Conservation (phyloP, 2,888 invertebrate genomes). For the Troides oblongomaculatus region DNA sequence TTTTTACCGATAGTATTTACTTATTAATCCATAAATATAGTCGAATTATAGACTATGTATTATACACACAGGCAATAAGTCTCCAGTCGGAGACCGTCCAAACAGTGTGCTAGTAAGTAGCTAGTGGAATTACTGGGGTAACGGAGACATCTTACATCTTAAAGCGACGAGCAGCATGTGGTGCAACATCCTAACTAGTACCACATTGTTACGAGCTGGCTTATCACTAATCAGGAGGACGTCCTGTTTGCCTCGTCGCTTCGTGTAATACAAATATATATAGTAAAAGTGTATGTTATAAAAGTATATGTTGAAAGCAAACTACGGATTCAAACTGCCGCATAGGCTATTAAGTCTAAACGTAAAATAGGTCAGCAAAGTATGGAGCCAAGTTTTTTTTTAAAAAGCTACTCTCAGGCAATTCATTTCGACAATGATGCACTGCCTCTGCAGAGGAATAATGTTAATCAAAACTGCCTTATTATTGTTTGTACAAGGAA, state of each 20-base stretch:
- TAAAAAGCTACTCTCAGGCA: constrained; percentile 13
- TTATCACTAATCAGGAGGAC: too few relatives aligned
- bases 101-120: too few relatives aligned
- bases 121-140: too few relatives aligned
- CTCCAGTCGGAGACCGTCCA: too few relatives aligned
- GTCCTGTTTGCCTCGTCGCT: too few relatives aligned
- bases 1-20: neutral
- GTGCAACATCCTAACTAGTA: too few relatives aligned
- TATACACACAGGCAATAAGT: neutral
- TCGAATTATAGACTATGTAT: neutral
- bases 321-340: constrained; percentile 8
- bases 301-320: neutral
- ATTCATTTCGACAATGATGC: constrained; percentile 10
- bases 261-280: neutral
- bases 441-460: constrained; percentile 8
- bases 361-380: constrained; percentile 28
- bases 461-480: neutral
- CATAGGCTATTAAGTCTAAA: constrained; percentile 17
- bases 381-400: constrained; percentile 25
- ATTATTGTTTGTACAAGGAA: neutral
- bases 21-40: neutral
- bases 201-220: too few relatives aligned
- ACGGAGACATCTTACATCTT: too few relatives aligned
- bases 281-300: neutral
- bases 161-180: too few relatives aligned